These are phyloP conservation scores for Halichondria panicea DNA, from an alignment of 37 sponge, comb jelly and placozoan genomes.

Conservation along the genomic window DNA sequence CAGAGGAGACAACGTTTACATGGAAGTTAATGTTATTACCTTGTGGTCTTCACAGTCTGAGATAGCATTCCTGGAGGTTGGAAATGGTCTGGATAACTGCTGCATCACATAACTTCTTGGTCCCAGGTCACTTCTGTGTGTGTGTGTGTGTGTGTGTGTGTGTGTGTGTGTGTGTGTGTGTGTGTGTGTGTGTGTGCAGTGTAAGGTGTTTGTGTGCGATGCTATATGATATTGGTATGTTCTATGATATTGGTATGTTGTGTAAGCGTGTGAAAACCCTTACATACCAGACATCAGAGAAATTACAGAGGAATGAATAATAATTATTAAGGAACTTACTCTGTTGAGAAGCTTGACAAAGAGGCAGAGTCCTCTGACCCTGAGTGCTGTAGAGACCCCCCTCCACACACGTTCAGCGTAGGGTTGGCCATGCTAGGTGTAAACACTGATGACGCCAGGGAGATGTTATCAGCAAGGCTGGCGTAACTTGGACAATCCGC, in stretches of 20 bases:
- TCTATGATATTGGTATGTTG: too few species aligned
- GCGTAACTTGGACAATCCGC: conserved; percentile 22
- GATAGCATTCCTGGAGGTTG: conserved; percentile 18
- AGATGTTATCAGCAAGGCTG: background rate
- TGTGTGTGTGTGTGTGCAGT: too few species aligned
- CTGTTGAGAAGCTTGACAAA: conserved; percentile 40
- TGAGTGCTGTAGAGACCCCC: conserved; percentile 53
- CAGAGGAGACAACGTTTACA: too few species aligned
- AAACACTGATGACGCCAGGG: background rate
- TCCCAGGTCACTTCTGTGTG: conserved; percentile 37
- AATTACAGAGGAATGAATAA: too few species aligned
- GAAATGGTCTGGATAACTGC: conserved; percentile 9
- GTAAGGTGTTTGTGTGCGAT: too few species aligned
- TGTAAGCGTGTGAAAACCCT: too few species aligned
- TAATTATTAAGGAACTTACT: too few species aligned
- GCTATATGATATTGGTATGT: too few species aligned
- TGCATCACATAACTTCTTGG: conserved; percentile 6
- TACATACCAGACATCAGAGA: too few species aligned
- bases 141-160: too few species aligned
- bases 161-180: too few species aligned
- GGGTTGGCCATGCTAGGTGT: conserved; percentile 26
- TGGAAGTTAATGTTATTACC: too few species aligned
- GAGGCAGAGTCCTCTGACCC: conserved; percentile 60
- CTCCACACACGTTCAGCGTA: conserved; percentile 29
- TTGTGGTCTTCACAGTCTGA: conserved; percentile 36